Conservation (phyloP, 1,140 invertebrate genomes). For the Magallana gigas region DNA sequence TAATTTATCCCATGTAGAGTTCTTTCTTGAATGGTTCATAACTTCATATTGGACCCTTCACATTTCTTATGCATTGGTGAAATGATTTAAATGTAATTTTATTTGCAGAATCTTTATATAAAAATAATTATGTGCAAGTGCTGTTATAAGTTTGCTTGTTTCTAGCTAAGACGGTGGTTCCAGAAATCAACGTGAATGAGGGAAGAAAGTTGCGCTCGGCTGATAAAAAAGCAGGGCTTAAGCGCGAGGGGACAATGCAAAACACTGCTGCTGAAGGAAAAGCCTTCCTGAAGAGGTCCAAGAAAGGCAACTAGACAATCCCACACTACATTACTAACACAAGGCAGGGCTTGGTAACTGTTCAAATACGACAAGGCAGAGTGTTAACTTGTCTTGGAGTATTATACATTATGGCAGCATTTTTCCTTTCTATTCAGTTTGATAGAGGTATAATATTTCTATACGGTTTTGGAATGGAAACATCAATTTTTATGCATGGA, state of each 20-base stretch:
- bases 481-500: too few relatives aligned
- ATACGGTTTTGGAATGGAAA: too few relatives aligned
- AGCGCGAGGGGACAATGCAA: constrained; percentile 68
- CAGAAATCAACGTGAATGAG: constrained; percentile 65
- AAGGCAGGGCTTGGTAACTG: neutral
- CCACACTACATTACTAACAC: neutral
- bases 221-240: constrained; percentile 62
- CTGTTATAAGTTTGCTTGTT: neutral
- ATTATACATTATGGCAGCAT: constrained; percentile 16
- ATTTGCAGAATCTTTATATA: too few relatives aligned
- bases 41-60: too few relatives aligned
- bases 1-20: too few relatives aligned
- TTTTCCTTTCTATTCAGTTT: neutral
- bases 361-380: neutral
- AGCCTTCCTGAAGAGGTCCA: constrained; percentile 65
- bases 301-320: constrained; percentile 54
- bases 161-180: constrained; percentile 64
- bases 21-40: too few relatives aligned
- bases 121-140: too few relatives aligned
- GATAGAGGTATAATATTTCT: neutral
- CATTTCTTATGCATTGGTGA: too few relatives aligned
- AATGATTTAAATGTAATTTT: too few relatives aligned
- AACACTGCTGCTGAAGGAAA: constrained; percentile 68
- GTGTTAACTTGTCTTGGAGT: neutral
- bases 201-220: constrained; percentile 68